Conservation (phyloP, 2,888 invertebrate genomes). For the Athalia cordata region DNA sequence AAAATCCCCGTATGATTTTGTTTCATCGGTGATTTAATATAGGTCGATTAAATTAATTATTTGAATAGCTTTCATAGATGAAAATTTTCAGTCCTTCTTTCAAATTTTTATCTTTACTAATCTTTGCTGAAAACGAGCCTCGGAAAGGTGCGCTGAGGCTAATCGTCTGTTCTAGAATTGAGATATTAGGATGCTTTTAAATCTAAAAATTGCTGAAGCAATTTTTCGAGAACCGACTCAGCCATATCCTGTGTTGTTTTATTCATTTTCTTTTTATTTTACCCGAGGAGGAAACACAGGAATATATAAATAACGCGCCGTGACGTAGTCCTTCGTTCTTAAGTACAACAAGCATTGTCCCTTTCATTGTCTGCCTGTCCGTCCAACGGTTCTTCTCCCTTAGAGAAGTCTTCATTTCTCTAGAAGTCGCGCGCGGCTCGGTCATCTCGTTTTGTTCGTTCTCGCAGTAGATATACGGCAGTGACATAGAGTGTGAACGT, state of each 20-base stretch:
- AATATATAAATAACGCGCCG: background rate
- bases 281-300: background rate
- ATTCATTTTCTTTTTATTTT: too few species aligned
- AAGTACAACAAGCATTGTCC: conserved; percentile 3
- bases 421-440: background rate
- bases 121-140: background rate
- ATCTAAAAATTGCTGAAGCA: too few species aligned
- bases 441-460: background rate
- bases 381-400: background rate
- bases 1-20: background rate
- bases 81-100: too few species aligned
- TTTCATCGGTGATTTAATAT: conserved; percentile 2
- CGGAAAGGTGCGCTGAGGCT: too few species aligned
- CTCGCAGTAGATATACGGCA: background rate
- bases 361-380: conserved; percentile 7
- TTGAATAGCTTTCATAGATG: too few species aligned
- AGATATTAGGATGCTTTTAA: too few species aligned
- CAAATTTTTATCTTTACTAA: background rate
- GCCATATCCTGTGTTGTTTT: too few species aligned
- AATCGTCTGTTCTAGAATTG: too few species aligned
- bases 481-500: conserved; percentile 4
- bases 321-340: conserved; percentile 4
- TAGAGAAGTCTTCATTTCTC: background rate
- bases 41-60: too few species aligned
- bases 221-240: too few species aligned